Evolutionary conservation across 2,113 vertebrate species (phyloP).

Genomic region (Dasyornis broadbenti): DNA sequence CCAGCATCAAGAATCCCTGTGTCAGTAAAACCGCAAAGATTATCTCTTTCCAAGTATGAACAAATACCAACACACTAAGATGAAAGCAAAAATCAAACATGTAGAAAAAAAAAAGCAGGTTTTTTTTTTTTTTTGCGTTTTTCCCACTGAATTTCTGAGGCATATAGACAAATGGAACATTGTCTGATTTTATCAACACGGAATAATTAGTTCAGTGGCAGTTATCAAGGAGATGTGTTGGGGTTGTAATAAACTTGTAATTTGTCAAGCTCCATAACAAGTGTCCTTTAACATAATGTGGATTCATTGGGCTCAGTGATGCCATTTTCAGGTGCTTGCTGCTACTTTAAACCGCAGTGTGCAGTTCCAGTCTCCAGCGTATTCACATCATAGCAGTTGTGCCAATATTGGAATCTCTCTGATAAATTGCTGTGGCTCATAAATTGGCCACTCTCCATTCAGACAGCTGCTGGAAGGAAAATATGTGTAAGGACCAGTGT

Average conservation of each 20-base stretch:
- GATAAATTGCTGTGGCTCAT: background rate
- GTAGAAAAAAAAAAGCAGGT: background rate
- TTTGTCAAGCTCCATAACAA: background rate
- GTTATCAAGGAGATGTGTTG: background rate
- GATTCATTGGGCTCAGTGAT: background rate
- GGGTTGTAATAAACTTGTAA: background rate
- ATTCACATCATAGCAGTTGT: background rate
- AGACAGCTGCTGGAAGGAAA: constrained; percentile 7
- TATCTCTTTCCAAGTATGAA: background rate
- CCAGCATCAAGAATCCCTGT: background rate
- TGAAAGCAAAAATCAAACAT: background rate
- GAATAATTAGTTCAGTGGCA: background rate
- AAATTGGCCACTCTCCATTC: background rate
- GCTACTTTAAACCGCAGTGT: background rate
- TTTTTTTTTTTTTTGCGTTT: background rate
- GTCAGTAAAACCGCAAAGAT: background rate
- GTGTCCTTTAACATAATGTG: background rate
- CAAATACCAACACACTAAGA: background rate
- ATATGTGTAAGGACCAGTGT: background rate
- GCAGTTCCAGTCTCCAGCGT: background rate
- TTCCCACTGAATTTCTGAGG: background rate
- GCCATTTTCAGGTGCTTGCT: background rate
- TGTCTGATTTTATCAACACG: background rate
- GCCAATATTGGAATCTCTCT: background rate
- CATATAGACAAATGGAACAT: background rate